phyloP scores from a whole-genome alignment of 2,797 vertebrate genomes.

The Bothrops alternatus region DNA sequence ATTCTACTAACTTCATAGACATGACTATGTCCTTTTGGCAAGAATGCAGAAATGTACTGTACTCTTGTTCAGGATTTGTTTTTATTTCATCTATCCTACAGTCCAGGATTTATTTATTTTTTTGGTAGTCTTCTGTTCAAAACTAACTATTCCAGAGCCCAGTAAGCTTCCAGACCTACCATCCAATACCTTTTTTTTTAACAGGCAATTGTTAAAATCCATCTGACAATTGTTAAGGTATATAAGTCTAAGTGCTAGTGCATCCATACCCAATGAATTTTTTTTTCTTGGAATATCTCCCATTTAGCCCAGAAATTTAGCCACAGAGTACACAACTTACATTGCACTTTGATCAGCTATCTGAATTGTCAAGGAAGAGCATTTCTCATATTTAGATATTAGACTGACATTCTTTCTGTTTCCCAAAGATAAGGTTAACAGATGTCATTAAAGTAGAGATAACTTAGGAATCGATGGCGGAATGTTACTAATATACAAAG shows the following conservation, averaged over 20 bases:
- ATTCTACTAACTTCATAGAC: neutral
- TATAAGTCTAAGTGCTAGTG: neutral
- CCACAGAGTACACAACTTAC: neutral
- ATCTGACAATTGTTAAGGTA: neutral
- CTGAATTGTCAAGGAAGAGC: neutral
- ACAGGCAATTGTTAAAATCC: neutral
- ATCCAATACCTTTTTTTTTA: neutral
- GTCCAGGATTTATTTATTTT: neutral
- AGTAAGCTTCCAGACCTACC: neutral
- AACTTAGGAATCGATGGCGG: neutral
- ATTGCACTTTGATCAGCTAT: neutral
- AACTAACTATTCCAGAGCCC: neutral
- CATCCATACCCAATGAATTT: neutral
- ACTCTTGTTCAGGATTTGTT: neutral
- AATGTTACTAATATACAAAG: neutral
- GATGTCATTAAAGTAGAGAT: neutral
- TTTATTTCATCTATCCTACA: neutral
- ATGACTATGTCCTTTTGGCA: neutral
- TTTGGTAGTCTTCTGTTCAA: neutral
- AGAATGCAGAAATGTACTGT: neutral
- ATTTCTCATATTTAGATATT: neutral
- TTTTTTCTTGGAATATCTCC: neutral
- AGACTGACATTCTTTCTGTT: neutral
- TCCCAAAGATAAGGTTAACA: neutral
- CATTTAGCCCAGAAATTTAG: neutral